Percentiles rank a stretch among this genome's conserved stretches.
These are phyloP conservation scores for Corythornis cristatus DNA, from an alignment of 2,113 vertebrate genomes.

Conservation along the genomic window DNA sequence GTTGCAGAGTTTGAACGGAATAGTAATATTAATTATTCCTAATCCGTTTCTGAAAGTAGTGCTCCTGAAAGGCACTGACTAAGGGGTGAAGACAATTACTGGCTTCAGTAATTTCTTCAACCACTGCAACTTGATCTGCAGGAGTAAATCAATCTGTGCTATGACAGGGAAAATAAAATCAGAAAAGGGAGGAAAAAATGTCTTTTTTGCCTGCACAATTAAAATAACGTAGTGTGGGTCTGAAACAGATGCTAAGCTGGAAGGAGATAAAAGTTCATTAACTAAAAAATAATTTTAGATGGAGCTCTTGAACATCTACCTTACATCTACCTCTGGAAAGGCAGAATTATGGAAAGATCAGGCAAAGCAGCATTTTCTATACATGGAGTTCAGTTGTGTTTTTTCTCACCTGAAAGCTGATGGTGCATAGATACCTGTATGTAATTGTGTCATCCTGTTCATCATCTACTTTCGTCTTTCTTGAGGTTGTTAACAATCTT, in stretches of 20 bases:
- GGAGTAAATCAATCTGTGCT: conserved; percentile 4
- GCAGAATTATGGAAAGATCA: neutral
- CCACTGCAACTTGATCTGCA: neutral
- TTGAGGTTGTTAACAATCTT: neutral
- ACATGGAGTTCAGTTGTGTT: neutral
- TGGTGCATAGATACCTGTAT: neutral
- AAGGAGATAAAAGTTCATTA: neutral
- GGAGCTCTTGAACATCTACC: neutral
- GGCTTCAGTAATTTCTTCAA: conserved; percentile 29
- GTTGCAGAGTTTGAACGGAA: neutral
- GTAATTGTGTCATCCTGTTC: neutral
- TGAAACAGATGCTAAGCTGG: neutral
- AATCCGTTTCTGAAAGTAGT: neutral
- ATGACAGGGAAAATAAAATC: neutral
- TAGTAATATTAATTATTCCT: neutral
- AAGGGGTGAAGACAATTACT: neutral
- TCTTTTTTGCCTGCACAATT: neutral
- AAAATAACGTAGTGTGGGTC: neutral
- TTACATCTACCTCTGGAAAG: neutral
- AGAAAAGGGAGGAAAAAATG: neutral
- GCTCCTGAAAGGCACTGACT: conserved; percentile 1
- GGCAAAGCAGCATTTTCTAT: neutral
- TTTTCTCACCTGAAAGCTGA: neutral
- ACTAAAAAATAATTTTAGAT: neutral
- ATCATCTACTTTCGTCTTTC: neutral